These are phyloP conservation scores for Montipora sp. DNA, from an alignment of 64 coral and sea anemone species.

Conservation along the genomic window DNA sequence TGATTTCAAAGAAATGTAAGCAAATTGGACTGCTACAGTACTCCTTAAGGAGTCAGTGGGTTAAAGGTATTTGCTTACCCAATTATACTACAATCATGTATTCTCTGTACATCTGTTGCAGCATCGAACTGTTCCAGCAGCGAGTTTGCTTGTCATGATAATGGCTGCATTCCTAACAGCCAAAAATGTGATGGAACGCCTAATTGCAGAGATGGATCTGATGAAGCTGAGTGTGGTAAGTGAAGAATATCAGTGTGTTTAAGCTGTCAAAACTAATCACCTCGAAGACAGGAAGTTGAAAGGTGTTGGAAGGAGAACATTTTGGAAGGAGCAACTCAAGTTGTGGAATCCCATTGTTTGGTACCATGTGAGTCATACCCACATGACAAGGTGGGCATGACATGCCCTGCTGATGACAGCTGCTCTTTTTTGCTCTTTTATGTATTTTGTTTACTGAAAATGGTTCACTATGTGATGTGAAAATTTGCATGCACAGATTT, in stretches of 20 bases:
- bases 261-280: no score
- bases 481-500: no score
- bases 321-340: neutral
- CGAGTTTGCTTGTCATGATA: slow-evolving; percentile 70
- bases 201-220: slow-evolving; percentile 81
- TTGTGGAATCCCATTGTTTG: neutral
- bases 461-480: no score
- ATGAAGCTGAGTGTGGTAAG: slow-evolving; percentile 72
- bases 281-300: neutral
- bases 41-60: no score
- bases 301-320: neutral
- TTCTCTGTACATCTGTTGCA: neutral
- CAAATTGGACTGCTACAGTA: no score
- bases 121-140: slow-evolving; percentile 48
- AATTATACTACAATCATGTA: no score
- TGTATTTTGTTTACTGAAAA: no score
- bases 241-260: neutral
- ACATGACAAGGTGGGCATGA: no score
- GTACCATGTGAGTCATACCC: neutral
- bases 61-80: no score
- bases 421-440: no score
- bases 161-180: slow-evolving; percentile 53
- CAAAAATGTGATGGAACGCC: slow-evolving; percentile 64
- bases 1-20: no score
- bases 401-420: no score